These are phyloP conservation scores for Alcedo atthis DNA, from an alignment of 2,797 vertebrate genomes.

Conservation along the genomic window DNA sequence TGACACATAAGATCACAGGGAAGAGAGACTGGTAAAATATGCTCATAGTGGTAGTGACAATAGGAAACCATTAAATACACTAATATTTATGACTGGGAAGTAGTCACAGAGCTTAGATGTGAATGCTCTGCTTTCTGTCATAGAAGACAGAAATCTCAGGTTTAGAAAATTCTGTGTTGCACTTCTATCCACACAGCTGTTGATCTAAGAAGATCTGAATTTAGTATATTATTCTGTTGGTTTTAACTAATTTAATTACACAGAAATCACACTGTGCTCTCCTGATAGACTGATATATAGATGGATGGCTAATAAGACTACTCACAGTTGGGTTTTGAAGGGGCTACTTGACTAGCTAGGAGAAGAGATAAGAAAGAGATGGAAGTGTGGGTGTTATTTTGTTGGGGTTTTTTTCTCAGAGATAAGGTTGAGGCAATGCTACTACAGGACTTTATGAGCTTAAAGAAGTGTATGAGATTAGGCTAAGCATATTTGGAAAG, in stretches of 20 bases:
- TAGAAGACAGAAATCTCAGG: background rate
- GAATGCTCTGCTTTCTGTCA: background rate
- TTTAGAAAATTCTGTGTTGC: background rate
- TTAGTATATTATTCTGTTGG: background rate
- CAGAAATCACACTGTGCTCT: background rate
- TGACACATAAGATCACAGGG: background rate
- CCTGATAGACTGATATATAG: background rate
- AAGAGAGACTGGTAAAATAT: background rate
- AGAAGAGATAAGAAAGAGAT: background rate
- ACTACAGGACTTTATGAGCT: background rate
- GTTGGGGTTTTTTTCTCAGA: background rate
- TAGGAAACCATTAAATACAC: background rate
- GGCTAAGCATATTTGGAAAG: background rate
- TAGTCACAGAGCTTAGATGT: background rate
- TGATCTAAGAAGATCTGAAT: background rate
- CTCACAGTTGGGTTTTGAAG: background rate
- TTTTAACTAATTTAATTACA: background rate
- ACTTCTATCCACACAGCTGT: background rate
- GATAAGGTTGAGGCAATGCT: background rate
- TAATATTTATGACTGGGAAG: background rate
- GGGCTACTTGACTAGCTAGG: background rate
- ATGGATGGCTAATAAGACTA: background rate
- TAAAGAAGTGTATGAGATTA: background rate
- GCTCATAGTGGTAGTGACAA: fast-evolving
- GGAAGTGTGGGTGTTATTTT: fast-evolving